Base-by-base conservation (phyloP, 2,888 invertebrate genomes). In the Hydriomena furcata region DNA sequence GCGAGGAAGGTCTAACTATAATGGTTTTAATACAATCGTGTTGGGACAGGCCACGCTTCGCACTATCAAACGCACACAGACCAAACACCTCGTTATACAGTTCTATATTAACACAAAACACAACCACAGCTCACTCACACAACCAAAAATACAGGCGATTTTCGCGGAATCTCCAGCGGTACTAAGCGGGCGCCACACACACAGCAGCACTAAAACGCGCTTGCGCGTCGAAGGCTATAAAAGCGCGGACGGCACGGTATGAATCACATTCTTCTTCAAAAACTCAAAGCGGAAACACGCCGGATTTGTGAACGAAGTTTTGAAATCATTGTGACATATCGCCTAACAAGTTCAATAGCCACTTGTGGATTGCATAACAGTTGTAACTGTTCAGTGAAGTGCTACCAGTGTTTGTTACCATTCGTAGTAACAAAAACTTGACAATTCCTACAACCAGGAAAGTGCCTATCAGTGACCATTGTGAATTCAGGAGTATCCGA, bases 301-400 rank as follows among this genome's bases (percentile, higher is more conserved):
- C 61, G 49, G 69, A 73, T 68, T 58, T 52, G 51, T 49, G 61
- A 54, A 59, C 58, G 55, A 77, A 79, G 64, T 84, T 82, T 81
- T 85, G 86, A 84, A 87, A 88, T 86, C 67, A 72, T 89, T 88
- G 87, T 85, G 88, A 86, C 88, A 89, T 80, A 79, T 51, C 46
- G 57, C 27, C 50, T 70, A 12, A 68, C 60, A 60, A 65, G 61
- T 74, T 66, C 55, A 68, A 65, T 53, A 57, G 43, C 58, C 58
- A 60, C 52, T 56, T 63, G 62, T 63, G 64, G 71, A 77, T 79
- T 76, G 68, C 69, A 66, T 68, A 66, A 68, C 59, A 47, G 42
- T 42, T 36, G 34, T 32, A 38, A 52, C 45, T 58, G 61, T 65
- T 70, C 62, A 71, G 79, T 65, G 66, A 71, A 80, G 80, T 77